phyloP scores from a whole-genome alignment of 2,888 invertebrate species.

The Clunio marinus region DNA sequence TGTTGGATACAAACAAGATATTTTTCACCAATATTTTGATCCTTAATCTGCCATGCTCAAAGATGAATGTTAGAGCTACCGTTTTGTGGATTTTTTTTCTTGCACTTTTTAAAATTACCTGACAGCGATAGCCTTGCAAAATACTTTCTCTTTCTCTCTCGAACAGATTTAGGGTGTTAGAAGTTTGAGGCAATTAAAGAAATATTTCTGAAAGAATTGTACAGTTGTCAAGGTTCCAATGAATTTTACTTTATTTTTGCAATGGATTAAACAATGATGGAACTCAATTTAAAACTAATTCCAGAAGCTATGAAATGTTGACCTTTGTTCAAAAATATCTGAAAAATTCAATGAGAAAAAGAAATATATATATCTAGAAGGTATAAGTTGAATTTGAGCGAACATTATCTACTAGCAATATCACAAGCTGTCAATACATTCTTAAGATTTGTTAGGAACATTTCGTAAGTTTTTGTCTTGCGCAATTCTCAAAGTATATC shows the following conservation, averaged over 20 bases:
- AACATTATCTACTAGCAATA: no score
- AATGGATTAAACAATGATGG: not conserved
- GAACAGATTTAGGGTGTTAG: not conserved
- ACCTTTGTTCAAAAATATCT: not conserved
- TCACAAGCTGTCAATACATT: no score
- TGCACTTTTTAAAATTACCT: not conserved
- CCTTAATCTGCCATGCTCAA: constrained; percentile 31
- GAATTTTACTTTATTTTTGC: not conserved
- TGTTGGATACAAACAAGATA: constrained; percentile 29
- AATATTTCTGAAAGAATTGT: not conserved
- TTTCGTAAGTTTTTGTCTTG: not conserved
- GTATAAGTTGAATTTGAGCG: not conserved
- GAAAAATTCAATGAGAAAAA: not conserved
- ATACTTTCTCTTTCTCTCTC: not conserved
- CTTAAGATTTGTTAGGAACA: not conserved
- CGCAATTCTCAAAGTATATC: not conserved
- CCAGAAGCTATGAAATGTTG: not conserved
- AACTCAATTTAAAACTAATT: constrained; percentile 4
- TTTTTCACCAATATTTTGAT: constrained; percentile 37
- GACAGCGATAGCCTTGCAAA: constrained; percentile 13
- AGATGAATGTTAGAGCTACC: not conserved
- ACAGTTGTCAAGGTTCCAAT: not conserved
- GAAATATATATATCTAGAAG: not conserved
- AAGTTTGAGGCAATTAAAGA: constrained; percentile 22
- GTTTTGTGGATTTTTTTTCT: no score